Base-by-base conservation (phyloP, 1,140 invertebrate species). In the Aplysia californica region DNA sequence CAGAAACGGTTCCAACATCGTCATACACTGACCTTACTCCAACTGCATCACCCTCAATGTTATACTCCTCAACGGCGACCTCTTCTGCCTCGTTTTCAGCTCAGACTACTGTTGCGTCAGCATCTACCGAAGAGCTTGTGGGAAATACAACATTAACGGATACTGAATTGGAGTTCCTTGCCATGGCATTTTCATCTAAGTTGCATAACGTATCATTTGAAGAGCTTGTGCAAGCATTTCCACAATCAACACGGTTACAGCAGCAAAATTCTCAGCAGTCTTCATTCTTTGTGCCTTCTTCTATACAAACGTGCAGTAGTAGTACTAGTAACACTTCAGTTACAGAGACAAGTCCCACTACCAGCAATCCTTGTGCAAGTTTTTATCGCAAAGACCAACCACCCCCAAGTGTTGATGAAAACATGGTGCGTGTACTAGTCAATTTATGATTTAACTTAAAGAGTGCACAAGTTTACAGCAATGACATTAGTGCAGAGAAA, bases 231-330 rank as follows among this genome's bases (percentile, higher is more conserved):
- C 72, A 50, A 31, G 72, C 72, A 21, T 55, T 75, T 33, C 72
- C 72, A 2, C 69, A 71, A 36, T 35, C 69, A 58, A 56, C 69
- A 4, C 10, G 55, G 21, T 38, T 61, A 50, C 29, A 10, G 29
- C 61, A 64, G 72, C 72, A 75, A 50, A 55, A 23, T 26, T 61
- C 70, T 38, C 70, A 59, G 23, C 70, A 55, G 29, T 61, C 70
- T 35, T 35, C 72, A 75, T 75, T 75, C n/a, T 66, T 50, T 66
- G 41, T 75, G 72, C 72, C 72, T 75, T 75, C 72, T 1, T 65
- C 72, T 18, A 4, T 75, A 66, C 72, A 65, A 29, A n/a, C n/a
- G n/a, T n/a, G n/a, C n/a, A n/a, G n/a, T n/a, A 66, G 39, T 39
- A 44, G 23, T 66, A 58, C 29, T 61, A 58, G 31, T 50, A 15